These are phyloP conservation scores for Drosophila parthenogenetica DNA, from an alignment of 2,888 invertebrate genomes.

Conservation along the genomic window DNA sequence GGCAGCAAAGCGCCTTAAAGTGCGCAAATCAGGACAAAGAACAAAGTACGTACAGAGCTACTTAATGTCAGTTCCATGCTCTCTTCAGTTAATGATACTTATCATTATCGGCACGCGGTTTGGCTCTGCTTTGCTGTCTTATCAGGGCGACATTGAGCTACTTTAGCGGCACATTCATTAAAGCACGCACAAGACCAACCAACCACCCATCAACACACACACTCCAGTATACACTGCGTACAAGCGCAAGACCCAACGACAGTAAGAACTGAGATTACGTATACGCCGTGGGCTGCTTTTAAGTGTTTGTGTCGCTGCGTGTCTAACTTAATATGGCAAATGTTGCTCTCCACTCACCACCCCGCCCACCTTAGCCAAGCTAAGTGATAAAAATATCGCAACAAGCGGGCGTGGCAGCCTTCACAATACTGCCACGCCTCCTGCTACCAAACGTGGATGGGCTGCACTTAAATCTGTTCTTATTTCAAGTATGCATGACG, in stretches of 20 bases:
- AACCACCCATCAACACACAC: background rate
- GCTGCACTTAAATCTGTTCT: constrained; percentile 75
- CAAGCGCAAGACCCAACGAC: background rate
- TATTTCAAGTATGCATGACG: constrained; percentile 64
- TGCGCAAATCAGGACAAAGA: constrained; percentile 48
- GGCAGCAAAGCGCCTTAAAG: constrained; percentile 61
- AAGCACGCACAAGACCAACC: constrained; percentile 54
- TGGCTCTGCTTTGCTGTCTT: constrained; percentile 28
- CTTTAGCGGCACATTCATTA: constrained; percentile 64
- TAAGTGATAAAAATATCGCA: constrained; percentile 38
- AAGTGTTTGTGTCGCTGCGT: constrained; percentile 68
- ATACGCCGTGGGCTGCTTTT: constrained; percentile 56
- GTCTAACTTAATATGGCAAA: constrained; percentile 57
- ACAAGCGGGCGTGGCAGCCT: constrained; percentile 21
- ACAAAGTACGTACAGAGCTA: constrained; percentile 19
- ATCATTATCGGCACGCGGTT: constrained; percentile 66
- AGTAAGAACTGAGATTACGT: constrained; percentile 33
- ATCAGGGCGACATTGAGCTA: constrained; percentile 53
- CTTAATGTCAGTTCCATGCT: constrained; percentile 57
- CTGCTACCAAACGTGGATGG: constrained; percentile 30
- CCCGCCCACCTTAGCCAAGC: background rate
- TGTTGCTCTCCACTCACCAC: constrained; percentile 10
- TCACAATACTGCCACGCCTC: constrained; percentile 32
- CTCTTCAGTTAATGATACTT: constrained; percentile 71
- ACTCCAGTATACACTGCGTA: background rate